Conservation (phyloP, 2,888 invertebrate species). For the Epistrophella euchroma region DNA sequence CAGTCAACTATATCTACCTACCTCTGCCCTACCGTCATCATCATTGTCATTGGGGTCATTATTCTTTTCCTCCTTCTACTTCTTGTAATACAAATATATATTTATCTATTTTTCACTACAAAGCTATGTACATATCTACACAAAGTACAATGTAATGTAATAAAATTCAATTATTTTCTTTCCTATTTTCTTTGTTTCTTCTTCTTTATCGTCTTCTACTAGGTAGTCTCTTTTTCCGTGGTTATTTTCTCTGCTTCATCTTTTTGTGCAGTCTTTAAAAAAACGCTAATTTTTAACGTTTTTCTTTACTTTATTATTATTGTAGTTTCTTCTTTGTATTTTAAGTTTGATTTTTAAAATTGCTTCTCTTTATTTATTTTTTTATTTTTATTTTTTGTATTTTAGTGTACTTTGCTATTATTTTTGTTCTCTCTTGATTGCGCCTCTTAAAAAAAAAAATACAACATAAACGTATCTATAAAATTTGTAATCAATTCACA, state of each 20-base stretch:
- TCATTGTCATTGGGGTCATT: slow-evolving; percentile 82
- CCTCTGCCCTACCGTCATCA: slow-evolving; percentile 17
- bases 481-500: slow-evolving; percentile 41
- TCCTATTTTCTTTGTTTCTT: slow-evolving; percentile 69
- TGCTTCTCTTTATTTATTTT: slow-evolving; percentile 66
- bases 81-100: slow-evolving; percentile 72
- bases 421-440: slow-evolving; percentile 57
- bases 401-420: slow-evolving; percentile 39
- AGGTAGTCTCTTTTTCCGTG: slow-evolving; percentile 5
- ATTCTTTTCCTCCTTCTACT: slow-evolving; percentile 80
- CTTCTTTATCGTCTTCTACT: slow-evolving; percentile 28
- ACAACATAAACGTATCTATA: neutral
- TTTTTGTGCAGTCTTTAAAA: slow-evolving; percentile 76
- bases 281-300: slow-evolving; percentile 69
- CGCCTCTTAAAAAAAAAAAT: slow-evolving; percentile 45
- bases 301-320: slow-evolving; percentile 37
- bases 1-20: slow-evolving; percentile 39
- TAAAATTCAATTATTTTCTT: slow-evolving; percentile 84
- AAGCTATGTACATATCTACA: slow-evolving; percentile 4
- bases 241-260: slow-evolving; percentile 80
- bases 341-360: slow-evolving; percentile 44
- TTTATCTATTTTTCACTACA: slow-evolving; percentile 54
- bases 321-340: slow-evolving; percentile 13
- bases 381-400: slow-evolving; percentile 25
- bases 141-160: slow-evolving; percentile 79